Percentiles rank a stretch among this genome's conserved stretches.
phyloP scores from a whole-genome alignment of 2,797 vertebrate species.

The Bufotes viridis region DNA sequence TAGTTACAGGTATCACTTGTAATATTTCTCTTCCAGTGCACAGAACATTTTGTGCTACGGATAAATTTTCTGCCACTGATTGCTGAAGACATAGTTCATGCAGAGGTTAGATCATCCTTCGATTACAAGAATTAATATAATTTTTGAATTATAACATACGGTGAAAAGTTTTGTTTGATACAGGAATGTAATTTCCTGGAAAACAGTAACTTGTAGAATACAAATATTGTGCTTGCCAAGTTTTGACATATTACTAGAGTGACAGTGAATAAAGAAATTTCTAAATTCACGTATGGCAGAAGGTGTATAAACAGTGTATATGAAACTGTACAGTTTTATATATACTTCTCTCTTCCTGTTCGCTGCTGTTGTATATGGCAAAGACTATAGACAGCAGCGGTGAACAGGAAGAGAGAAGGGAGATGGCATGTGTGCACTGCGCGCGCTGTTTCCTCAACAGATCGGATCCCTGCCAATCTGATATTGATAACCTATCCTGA shows the following conservation, averaged over 20 bases:
- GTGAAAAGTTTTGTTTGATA: constrained; percentile 38
- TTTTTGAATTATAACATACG: constrained; percentile 42
- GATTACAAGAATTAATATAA: constrained; percentile 34
- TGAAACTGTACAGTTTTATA: neutral
- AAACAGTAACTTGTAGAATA: constrained; percentile 41
- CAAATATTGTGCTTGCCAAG: constrained; percentile 57
- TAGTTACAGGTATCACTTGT: neutral
- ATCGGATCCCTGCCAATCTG: too few species aligned
- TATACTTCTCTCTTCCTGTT: too few species aligned
- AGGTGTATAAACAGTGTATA: neutral
- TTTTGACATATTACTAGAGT: constrained; percentile 45
- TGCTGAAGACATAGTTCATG: neutral
- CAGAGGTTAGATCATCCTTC: constrained; percentile 26
- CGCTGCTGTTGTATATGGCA: too few species aligned
- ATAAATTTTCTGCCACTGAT: constrained; percentile 27
- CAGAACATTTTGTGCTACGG: constrained; percentile 9
- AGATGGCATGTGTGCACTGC: too few species aligned
- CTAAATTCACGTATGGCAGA: neutral
- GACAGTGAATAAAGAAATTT: neutral
- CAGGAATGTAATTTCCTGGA: constrained; percentile 57
- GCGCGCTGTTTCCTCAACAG: too few species aligned
- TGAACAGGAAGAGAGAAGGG: too few species aligned
- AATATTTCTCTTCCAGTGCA: neutral
- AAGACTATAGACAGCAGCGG: too few species aligned
- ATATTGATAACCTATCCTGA: too few species aligned